Evolutionary conservation across 2,888 invertebrate species (phyloP).

Genomic region (Amitus sp.): DNA sequence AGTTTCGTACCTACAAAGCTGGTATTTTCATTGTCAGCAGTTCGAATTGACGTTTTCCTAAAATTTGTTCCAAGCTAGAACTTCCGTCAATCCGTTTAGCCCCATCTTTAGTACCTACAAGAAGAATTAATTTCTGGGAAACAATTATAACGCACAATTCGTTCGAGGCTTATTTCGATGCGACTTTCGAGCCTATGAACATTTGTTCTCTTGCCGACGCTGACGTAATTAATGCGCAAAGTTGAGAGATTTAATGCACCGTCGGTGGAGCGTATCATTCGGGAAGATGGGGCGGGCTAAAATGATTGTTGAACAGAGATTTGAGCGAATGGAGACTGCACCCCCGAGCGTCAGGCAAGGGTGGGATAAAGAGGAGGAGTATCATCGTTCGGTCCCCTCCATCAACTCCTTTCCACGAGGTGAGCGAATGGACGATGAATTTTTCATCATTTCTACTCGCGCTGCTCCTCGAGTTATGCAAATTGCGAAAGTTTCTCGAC

Average conservation of each 20-base stretch:
- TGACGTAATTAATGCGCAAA: conserved; percentile 3
- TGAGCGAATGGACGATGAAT: conserved; percentile 51
- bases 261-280: conserved; percentile 37
- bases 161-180: too few species aligned
- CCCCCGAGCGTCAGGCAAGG: conserved; percentile 30
- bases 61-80: too few species aligned
- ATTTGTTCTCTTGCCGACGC: too few species aligned
- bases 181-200: too few species aligned
- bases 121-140: too few species aligned
- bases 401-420: conserved; percentile 46
- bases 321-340: conserved; percentile 36
- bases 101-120: too few species aligned
- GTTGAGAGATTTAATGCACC: conserved; percentile 14
- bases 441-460: conserved; percentile 51
- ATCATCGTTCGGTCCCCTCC: conserved; percentile 36
- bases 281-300: conserved; percentile 40
- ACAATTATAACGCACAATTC: too few species aligned
- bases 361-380: conserved; percentile 43
- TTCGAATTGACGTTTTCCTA: too few species aligned
- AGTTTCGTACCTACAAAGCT: too few species aligned
- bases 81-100: too few species aligned
- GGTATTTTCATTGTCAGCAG: too few species aligned
- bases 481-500: conserved; percentile 21
- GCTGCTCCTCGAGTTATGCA: conserved; percentile 41
- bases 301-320: conserved; percentile 41